phyloP scores from a whole-genome alignment of 1,140 invertebrate genomes.

The Aradophagus sp. region DNA sequence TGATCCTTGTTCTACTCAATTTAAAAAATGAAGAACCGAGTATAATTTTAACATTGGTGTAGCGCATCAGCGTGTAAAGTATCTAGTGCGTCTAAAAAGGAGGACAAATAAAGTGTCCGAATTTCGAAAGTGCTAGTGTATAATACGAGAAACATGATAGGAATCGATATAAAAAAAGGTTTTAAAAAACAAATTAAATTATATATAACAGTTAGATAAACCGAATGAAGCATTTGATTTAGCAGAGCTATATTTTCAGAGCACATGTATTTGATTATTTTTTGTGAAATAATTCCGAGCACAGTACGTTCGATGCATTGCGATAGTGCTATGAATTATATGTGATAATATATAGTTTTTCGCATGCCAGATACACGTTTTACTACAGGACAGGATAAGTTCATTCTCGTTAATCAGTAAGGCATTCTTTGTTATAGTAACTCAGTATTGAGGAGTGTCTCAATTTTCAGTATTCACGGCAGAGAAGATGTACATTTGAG shows the following conservation, averaged over 20 bases:
- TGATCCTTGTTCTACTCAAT: too few relatives aligned
- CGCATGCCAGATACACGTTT: too few relatives aligned
- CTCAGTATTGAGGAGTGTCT: too few relatives aligned
- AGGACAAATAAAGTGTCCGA: conserved; percentile 43
- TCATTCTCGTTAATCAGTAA: too few relatives aligned
- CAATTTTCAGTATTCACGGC: too few relatives aligned
- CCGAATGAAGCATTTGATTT: conserved; percentile 54
- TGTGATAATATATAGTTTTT: too few relatives aligned
- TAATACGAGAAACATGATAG: conserved; percentile 50
- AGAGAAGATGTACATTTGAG: too few relatives aligned
- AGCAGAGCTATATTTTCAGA: conserved; percentile 55
- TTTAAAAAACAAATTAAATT: conserved; percentile 1
- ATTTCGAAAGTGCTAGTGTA: conserved; percentile 63
- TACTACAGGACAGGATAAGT: too few relatives aligned
- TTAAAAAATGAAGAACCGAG: too few relatives aligned
- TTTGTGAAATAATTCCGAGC: conserved; percentile 14
- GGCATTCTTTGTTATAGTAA: too few relatives aligned
- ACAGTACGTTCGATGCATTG: conserved; percentile 21
- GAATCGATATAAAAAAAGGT: conserved; percentile 15
- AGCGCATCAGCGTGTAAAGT: neutral
- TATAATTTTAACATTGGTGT: too few relatives aligned
- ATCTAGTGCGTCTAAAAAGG: neutral
- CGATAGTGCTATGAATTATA: conserved; percentile 36
- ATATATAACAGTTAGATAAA: conserved; percentile 30
- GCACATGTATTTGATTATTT: conserved; percentile 41